Conservation (phyloP, 2,797 vertebrate genomes). For the Leucoraja ocellata region DNA sequence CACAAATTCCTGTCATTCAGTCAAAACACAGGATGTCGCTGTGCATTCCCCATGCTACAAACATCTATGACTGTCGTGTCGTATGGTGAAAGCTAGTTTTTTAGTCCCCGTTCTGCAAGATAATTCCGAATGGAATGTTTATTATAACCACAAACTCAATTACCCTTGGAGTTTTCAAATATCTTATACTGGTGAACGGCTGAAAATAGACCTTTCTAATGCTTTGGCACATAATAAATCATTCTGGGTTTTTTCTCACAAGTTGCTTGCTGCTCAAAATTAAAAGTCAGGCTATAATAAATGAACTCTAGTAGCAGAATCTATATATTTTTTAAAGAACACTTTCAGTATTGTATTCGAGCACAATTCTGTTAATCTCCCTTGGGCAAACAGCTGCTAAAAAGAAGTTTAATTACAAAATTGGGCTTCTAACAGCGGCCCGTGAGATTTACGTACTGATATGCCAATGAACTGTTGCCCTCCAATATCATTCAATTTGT, state of each 20-base stretch:
- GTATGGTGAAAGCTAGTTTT: not conserved
- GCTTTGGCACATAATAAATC: slow-evolving; percentile 20
- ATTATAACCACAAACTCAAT: slow-evolving; percentile 9
- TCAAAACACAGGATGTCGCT: not conserved
- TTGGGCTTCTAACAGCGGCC: not conserved
- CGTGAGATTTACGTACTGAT: not conserved
- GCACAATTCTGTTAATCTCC: not conserved
- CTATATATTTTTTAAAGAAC: not conserved
- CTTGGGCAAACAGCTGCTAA: not conserved
- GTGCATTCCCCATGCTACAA: not conserved
- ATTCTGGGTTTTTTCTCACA: not conserved
- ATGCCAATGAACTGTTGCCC: not conserved
- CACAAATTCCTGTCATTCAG: not conserved
- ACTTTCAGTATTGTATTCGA: not conserved
- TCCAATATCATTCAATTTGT: slow-evolving; percentile 7
- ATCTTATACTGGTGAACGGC: not conserved
- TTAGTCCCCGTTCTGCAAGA: too few relatives aligned
- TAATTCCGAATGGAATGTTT: not conserved
- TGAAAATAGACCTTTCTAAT: slow-evolving; percentile 20
- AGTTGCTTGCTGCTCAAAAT: slow-evolving; percentile 6
- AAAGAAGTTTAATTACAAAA: slow-evolving; percentile 15
- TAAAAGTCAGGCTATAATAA: not conserved
- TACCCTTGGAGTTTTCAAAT: slow-evolving; percentile 14
- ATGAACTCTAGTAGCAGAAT: not conserved
- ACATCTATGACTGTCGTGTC: not conserved